A percentile compares a stretch with the other conserved stretches of the same genome.
phyloP scores from a whole-genome alignment of 2,113 vertebrate genomes.

The Nansenia antarctica region DNA sequence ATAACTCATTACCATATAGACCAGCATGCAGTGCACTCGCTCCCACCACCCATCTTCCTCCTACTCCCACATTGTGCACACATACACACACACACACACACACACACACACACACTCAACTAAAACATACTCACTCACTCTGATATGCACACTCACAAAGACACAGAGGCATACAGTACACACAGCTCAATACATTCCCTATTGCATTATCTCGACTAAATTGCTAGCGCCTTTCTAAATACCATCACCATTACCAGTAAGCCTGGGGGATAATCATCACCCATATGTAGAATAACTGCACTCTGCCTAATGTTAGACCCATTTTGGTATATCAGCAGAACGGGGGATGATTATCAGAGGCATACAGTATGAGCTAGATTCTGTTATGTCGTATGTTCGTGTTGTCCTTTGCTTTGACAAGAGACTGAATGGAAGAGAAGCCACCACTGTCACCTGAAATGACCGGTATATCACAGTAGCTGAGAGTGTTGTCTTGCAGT shows the following conservation, averaged over 20 bases:
- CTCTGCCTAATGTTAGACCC: neutral
- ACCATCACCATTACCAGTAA: neutral
- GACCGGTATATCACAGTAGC: too few species aligned
- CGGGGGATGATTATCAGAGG: neutral
- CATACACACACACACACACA: slow-evolving; percentile 15
- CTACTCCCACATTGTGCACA: neutral
- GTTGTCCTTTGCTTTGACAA: neutral
- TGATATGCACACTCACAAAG: neutral
- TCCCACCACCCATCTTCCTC: neutral
- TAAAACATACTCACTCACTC: slow-evolving; percentile 8
- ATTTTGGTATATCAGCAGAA: neutral
- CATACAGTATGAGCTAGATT: neutral
- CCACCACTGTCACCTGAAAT: too few species aligned
- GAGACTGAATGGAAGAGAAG: too few species aligned
- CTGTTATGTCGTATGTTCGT: neutral
- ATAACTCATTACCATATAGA: slow-evolving; percentile 41
- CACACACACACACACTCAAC: slow-evolving; percentile 18
- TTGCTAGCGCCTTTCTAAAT: neutral
- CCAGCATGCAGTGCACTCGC: slow-evolving; percentile 14
- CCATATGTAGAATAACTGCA: neutral
- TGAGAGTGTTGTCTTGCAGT: too few species aligned
- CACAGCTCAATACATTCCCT: neutral
- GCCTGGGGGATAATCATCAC: slow-evolving; percentile 3
- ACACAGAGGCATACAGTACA: neutral
- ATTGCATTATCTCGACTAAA: neutral